Evolutionary conservation across 2,113 vertebrate genomes (phyloP), one percentile per base, ranked within the genome.

Genomic region (Triplophysa siluroides): DNA sequence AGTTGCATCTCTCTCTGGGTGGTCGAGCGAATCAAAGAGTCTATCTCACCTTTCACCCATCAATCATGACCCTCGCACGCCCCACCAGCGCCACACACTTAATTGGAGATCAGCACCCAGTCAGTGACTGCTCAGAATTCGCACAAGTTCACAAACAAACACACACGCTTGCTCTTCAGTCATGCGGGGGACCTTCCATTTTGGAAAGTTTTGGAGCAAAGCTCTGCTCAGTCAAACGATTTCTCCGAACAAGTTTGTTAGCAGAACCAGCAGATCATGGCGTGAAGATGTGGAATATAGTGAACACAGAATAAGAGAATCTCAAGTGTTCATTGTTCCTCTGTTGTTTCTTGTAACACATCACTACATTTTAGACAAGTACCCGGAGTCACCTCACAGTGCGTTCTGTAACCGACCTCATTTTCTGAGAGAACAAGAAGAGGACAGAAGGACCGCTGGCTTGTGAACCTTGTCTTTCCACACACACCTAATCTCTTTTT

Each of bases 31-130:
- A 91, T 92, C 91, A 90, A 88, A 93, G 91, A 92, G 91, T 92
- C 91, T 91, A 92, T 93, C 90, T 89, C 92, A 93, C 92, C 92
- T 93, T 92, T 93, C 92, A 93, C 92, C 91, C 90, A 89, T 90
- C 91, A 92, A 91, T 90, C 91, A 90, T 86, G 84, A 84, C 89
- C 87, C 60, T 88, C 88, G 83, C 88, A 87, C 90, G 84, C 88
- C 90, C 90, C 89, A 90, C 89, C 89, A 88, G 83, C 86, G 86
- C 85, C 80, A 81, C 89, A 85, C 84, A 86, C 90, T 90, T 92
- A 90, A 91, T 92, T 91, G 90, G 88, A 92, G 91, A 89, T 89
- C 85, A 83, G 78, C 41, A 50, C 87, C 84, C 68, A 81, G 87
- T 86, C 83, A 86, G 82, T 72, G 41, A 43, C 75, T 64, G 78